phyloP scores from a whole-genome alignment of 2,113 vertebrate species.

The Ahaetulla prasina region DNA sequence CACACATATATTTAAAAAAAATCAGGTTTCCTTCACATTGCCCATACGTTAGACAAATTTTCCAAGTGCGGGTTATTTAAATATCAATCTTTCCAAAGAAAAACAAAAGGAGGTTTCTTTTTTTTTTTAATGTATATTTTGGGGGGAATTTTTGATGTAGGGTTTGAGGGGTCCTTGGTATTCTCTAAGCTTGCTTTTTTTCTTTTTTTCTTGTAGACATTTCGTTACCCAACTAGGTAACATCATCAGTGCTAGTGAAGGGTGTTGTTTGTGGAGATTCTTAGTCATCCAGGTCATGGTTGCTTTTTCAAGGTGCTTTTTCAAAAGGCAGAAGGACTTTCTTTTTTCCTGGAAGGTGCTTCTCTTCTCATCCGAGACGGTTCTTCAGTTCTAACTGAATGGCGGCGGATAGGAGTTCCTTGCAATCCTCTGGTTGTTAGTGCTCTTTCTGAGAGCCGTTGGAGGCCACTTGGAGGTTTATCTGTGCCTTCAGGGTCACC shows the following conservation, averaged over 20 bases:
- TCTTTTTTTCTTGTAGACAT: too few species aligned
- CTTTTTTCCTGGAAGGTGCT: background rate
- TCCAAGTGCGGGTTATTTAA: background rate
- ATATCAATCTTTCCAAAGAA: background rate
- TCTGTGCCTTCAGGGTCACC: too few species aligned
- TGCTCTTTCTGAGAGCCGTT: background rate
- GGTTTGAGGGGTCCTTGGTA: too few species aligned
- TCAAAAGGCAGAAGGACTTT: background rate
- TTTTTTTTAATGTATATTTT: too few species aligned
- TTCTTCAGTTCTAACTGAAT: background rate
- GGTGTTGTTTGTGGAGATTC: too few species aligned
- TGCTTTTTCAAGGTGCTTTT: background rate
- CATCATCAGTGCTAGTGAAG: too few species aligned
- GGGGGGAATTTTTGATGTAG: background rate
- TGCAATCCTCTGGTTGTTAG: background rate
- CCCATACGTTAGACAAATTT: background rate
- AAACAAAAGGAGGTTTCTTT: background rate
- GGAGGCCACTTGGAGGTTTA: background rate
- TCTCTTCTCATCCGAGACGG: background rate
- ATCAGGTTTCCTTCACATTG: background rate
- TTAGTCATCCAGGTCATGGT: too few species aligned
- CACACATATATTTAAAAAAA: background rate
- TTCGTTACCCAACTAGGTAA: too few species aligned
- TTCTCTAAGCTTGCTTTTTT: too few species aligned
- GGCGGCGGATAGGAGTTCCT: too few species aligned